Evolutionary conservation across 2,797 vertebrate species (phyloP).

Genomic region (Delichon dasypus): DNA sequence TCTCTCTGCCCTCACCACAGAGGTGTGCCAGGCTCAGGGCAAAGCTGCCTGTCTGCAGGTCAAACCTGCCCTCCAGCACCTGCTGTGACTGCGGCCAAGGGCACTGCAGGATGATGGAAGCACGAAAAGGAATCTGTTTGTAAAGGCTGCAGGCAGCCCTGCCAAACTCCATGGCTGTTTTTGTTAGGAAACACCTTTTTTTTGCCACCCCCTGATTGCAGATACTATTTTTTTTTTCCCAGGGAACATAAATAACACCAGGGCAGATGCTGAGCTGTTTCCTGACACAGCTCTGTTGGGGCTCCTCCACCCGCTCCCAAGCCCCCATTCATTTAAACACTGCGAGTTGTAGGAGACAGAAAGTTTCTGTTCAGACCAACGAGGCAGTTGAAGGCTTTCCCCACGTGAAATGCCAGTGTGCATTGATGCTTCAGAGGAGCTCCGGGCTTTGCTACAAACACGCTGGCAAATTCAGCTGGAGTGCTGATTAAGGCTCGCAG

Average conservation of each 20-base stretch:
- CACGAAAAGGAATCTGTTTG: not conserved
- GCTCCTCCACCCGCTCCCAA: not conserved
- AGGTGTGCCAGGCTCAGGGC: not conserved
- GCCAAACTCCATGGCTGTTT: not conserved
- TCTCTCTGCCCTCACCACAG: not conserved
- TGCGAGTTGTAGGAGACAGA: not conserved
- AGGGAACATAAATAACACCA: not conserved
- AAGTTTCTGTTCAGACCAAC: not conserved
- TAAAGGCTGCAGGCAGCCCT: not conserved
- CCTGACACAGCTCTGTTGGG: not conserved
- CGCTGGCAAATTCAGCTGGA: not conserved
- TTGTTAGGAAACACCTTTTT: not conserved
- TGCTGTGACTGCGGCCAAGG: not conserved
- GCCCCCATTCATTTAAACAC: not conserved
- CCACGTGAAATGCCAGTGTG: rapidly evolving
- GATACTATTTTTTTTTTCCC: not conserved
- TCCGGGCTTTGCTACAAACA: not conserved
- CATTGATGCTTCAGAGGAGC: not conserved
- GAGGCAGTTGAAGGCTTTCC: not conserved
- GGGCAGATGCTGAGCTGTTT: slow-evolving; percentile 5
- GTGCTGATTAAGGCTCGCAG: not conserved
- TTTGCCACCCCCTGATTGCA: not conserved
- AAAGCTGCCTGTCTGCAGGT: not conserved
- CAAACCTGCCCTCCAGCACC: not conserved
- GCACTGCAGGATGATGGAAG: not conserved